Percentiles rank a stretch among this genome's conserved stretches.
Evolutionary conservation across 2,797 vertebrate species (phyloP).

Genomic region (Ispidina picta): DNA sequence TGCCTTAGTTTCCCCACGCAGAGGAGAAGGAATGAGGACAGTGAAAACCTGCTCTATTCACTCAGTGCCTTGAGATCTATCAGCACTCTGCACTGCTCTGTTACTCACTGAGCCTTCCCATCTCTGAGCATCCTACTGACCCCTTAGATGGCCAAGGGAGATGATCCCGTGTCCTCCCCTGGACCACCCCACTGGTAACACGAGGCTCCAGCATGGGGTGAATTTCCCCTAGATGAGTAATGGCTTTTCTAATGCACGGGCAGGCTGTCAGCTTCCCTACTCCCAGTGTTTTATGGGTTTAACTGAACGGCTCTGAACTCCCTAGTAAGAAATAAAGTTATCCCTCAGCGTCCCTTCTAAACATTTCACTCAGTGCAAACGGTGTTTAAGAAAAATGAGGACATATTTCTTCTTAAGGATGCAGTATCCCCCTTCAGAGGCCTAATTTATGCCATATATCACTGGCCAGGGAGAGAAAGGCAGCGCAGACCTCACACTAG

Average conservation of each 20-base stretch:
- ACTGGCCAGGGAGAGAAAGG: constrained; percentile 74
- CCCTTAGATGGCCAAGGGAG: not conserved
- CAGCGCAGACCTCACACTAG: constrained; percentile 59
- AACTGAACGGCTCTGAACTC: constrained; percentile 98
- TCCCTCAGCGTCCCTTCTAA: constrained; percentile 95
- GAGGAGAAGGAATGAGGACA: not conserved
- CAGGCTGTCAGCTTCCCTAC: constrained; percentile 86
- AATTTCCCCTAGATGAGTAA: constrained; percentile 85
- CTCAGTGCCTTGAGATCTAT: not conserved
- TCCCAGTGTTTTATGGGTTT: constrained; percentile 92
- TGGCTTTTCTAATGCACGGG: constrained; percentile 86
- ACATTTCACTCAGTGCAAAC: constrained; percentile 99
- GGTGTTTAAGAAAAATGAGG: constrained; percentile 94
- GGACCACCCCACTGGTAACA: constrained; percentile 43
- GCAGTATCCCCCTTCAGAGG: constrained; percentile 85
- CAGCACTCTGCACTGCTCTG: not conserved
- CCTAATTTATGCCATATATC: constrained; percentile 81
- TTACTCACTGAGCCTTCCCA: not conserved
- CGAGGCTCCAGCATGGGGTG: constrained; percentile 54
- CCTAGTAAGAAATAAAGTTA: constrained; percentile 99
- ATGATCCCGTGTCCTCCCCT: constrained; percentile 55
- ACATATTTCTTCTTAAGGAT: constrained; percentile 92
- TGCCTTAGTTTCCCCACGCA: not conserved
- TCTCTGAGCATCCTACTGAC: constrained; percentile 12
- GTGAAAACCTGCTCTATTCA: not conserved